Conservation (phyloP, 2,797 vertebrate species). For the Hypotaenidia okinawae region DNA sequence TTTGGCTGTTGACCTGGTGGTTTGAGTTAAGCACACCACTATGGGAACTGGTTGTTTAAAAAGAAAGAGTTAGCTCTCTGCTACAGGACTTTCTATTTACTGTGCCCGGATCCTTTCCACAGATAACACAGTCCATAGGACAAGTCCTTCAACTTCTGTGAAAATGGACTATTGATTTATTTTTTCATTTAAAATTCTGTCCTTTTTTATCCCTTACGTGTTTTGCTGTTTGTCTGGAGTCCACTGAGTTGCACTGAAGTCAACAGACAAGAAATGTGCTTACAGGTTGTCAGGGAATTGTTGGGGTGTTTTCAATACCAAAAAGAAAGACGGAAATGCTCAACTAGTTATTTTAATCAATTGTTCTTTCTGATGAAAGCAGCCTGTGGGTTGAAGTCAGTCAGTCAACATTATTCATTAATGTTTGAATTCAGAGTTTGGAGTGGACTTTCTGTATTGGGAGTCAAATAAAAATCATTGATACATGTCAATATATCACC, state of each 20-base stretch:
- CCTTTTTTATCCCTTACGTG: not conserved
- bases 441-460: not conserved
- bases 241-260: not conserved
- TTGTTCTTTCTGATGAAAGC: slow-evolving; percentile 4
- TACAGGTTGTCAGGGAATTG: not conserved
- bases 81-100: not conserved
- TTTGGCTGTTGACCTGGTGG: not conserved
- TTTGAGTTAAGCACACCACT: not conserved
- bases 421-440: not conserved
- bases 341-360: slow-evolving; percentile 8
- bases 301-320: not conserved
- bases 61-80: not conserved
- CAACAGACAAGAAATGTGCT: not conserved
- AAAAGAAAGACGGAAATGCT: not conserved
- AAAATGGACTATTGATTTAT: slow-evolving; percentile 39
- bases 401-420: not conserved
- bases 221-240: slow-evolving; percentile 4
- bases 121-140: not conserved
- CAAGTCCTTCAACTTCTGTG: not conserved
- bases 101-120: not conserved
- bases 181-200: not conserved
- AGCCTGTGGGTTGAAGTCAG: not conserved
- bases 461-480: not conserved
- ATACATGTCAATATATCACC: not conserved
- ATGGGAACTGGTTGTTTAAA: not conserved